Evolutionary conservation across 2,888 invertebrate genomes (phyloP), one percentile per base, ranked within the genome.

Genomic region (Meganola albula): DNA sequence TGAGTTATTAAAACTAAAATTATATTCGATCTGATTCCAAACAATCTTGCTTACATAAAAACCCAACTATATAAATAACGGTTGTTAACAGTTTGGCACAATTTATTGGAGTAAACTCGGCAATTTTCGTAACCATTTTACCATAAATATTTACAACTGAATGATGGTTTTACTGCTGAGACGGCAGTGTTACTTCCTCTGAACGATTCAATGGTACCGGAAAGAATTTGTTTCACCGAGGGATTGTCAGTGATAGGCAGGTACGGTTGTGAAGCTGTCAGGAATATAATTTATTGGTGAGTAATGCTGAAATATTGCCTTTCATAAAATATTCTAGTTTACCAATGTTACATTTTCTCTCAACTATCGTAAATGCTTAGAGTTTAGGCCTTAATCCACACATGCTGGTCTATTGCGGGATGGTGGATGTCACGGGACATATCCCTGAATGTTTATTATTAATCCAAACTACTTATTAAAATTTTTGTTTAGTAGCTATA

Each of bases 71-170:
- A 40, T 63, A 63, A 63, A 59, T 67, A 52, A 55, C 43, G 47
- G 49, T 45, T 53, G 48, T 70, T 59, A 67, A 60, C 49, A 40
- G 41, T 41, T 57, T 62, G 64, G 65, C 66, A 62, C 61, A 61
- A 71, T 70, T 63, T 63, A 61, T 62, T 48, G 49, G 57, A 51
- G 59, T 62, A 63, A 58, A 64, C 59, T 47, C 53, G 43, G 46
- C 51, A 54, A 57, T 62, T 68, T 72, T 66, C 53, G 55, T 57
- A 54, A 48, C 48, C 39, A 48, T 51, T 45, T 45, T 18, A 38
- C 54, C 58, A 58, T 77, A 74, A 76, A 76, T 71, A 68, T 68
- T 74, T 70, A 75, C 60, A 63, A 61, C 60, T 54, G 46, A 48
- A 58, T 60, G 49, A 63, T 62, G 61, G 48, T 56, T 70, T 70